Percentiles rank a stretch among this genome's conserved stretches.
Evolutionary conservation across 2,113 vertebrate species (phyloP).

Genomic region (Phycodurus eques): DNA sequence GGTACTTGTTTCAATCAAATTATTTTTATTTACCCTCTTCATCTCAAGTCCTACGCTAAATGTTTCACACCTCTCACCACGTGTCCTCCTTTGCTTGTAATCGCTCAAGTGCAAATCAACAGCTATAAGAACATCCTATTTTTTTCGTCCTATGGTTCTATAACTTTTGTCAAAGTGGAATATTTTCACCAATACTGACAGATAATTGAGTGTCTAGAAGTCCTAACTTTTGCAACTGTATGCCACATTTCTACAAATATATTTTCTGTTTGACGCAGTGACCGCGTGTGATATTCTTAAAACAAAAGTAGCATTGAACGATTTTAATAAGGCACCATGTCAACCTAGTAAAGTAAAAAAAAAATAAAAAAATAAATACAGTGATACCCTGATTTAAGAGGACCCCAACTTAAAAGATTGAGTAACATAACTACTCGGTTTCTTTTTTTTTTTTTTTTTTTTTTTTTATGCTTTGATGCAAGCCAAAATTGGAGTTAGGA

Average conservation of each 20-base stretch:
- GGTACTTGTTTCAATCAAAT: slow-evolving; percentile 39
- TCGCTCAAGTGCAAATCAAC: slow-evolving; percentile 41
- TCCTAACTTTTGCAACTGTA: neutral
- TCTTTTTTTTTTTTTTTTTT: too few relatives aligned
- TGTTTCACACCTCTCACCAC: slow-evolving; percentile 50
- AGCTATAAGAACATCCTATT: neutral
- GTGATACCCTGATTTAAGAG: too few relatives aligned
- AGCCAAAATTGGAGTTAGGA: too few relatives aligned
- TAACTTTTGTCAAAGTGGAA: neutral
- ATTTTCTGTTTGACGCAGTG: too few relatives aligned
- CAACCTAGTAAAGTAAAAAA: too few relatives aligned
- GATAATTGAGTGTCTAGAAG: neutral
- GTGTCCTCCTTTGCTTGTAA: slow-evolving; percentile 18
- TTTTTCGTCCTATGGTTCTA: neutral
- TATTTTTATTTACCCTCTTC: slow-evolving; percentile 44
- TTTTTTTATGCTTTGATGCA: too few relatives aligned
- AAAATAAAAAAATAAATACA: too few relatives aligned
- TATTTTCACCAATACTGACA: neutral
- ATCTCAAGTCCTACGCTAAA: slow-evolving; percentile 48
- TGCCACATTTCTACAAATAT: neutral
- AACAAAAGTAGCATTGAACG: too few relatives aligned
- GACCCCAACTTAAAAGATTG: too few relatives aligned
- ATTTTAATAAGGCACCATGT: too few relatives aligned
- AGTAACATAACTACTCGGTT: too few relatives aligned
- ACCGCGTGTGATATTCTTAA: too few relatives aligned